These are phyloP conservation scores for Elanoides forficatus DNA, from an alignment of 2,113 vertebrate genomes.

Conservation along the genomic window DNA sequence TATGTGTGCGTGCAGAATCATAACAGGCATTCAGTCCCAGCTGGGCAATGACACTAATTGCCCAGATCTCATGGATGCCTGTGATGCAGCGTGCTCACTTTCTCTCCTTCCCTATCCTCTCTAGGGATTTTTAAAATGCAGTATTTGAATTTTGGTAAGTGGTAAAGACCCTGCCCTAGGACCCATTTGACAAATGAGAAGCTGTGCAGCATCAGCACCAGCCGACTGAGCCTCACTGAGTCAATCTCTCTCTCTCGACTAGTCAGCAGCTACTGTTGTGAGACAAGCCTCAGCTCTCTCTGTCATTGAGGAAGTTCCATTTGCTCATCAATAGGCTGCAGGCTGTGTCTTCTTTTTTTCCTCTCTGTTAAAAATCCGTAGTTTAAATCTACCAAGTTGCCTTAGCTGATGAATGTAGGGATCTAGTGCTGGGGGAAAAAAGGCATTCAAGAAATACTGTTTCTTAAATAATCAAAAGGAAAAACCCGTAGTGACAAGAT, in stretches of 20 bases:
- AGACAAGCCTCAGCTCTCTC: constrained; percentile 67
- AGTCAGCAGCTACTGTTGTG: constrained; percentile 74
- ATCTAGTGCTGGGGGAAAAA: constrained; percentile 3
- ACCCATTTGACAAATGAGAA: constrained; percentile 85
- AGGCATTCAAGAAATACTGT: background rate
- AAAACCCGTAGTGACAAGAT: constrained; percentile 63
- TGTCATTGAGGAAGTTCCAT: constrained; percentile 77
- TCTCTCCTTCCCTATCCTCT: constrained; percentile 62
- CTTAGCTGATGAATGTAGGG: constrained; percentile 69
- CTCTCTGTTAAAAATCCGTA: constrained; percentile 5
- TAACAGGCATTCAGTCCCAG: constrained; percentile 67
- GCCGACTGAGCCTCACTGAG: constrained; percentile 71
- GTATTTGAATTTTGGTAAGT: constrained; percentile 83
- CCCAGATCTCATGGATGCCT: constrained; percentile 68
- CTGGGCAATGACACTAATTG: constrained; percentile 73
- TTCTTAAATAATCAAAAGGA: constrained; percentile 38
- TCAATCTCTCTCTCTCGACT: constrained; percentile 61
- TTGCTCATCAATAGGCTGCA: constrained; percentile 75
- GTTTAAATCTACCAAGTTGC: constrained; percentile 66
- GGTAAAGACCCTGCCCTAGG: constrained; percentile 77
- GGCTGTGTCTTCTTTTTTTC: constrained; percentile 40
- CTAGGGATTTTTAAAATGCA: constrained; percentile 78
- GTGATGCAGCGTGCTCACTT: constrained; percentile 58
- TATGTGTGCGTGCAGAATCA: constrained; percentile 30
- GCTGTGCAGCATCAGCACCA: constrained; percentile 71